Evolutionary conservation across 2,888 invertebrate genomes (phyloP).

Genomic region (Bedellia somnulentella): DNA sequence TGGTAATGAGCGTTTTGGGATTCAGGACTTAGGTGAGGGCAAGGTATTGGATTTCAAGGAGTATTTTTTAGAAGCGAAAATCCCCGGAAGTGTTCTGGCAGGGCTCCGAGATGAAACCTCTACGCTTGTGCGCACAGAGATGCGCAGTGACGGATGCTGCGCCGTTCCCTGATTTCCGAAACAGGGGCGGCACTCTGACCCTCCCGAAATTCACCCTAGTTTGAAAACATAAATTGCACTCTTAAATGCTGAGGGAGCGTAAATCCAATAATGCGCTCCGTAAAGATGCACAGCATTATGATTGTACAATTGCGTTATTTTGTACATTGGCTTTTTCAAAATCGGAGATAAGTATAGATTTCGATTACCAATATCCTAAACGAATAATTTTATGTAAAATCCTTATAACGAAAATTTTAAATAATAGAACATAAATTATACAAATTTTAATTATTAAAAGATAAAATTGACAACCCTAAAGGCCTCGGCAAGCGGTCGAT

Average conservation of each 20-base stretch:
- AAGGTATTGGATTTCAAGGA: constrained; percentile 19
- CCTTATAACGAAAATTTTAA: no score
- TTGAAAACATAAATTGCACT: constrained; percentile 29
- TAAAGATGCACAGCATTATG: no score
- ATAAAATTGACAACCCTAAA: constrained; percentile 45
- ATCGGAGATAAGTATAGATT: no score
- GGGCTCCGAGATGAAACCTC: constrained; percentile 30
- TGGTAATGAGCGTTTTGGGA: constrained; percentile 16
- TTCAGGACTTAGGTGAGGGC: constrained; percentile 27
- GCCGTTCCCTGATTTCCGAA: constrained; percentile 21
- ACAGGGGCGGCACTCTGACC: constrained; percentile 44
- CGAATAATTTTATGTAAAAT: no score
- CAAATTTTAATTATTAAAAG: no score
- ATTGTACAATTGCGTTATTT: no score
- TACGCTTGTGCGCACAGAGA: constrained; percentile 34
- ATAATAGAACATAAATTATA: no score
- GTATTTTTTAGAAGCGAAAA: constrained; percentile 25
- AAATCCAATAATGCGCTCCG: background rate
- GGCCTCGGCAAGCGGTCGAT: constrained; percentile 49
- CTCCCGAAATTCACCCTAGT: constrained; percentile 28
- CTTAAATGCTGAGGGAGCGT: constrained; percentile 22
- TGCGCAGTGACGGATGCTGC: constrained; percentile 56
- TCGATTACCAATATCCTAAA: no score
- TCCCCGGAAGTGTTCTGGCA: constrained; percentile 42
- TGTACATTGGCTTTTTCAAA: no score